Conservation (phyloP, 2,888 invertebrate genomes). For the Drosophila testacea region DNA sequence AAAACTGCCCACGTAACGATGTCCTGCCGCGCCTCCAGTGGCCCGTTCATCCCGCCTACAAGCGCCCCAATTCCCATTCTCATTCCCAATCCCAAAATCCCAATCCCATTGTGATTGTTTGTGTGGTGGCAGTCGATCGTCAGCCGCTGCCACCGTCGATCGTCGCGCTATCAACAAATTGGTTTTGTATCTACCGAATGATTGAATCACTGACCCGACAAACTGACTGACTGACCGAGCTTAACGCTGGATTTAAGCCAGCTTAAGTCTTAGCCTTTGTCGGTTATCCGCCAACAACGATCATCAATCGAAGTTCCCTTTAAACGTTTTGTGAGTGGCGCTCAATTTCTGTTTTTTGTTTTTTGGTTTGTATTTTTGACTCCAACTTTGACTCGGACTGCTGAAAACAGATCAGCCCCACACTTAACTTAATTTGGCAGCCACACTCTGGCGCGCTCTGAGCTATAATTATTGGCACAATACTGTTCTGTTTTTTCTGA, state of each 20-base stretch:
- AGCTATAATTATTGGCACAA: conserved; percentile 82
- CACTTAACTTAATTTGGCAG: conserved; percentile 85
- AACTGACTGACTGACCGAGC: conserved; percentile 27
- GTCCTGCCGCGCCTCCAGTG: conserved; percentile 55
- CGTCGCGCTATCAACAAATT: conserved; percentile 74
- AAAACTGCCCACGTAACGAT: conserved; percentile 61
- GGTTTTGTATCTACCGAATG: conserved; percentile 76
- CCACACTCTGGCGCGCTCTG: conserved; percentile 72
- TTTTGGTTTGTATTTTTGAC: conserved; percentile 18
- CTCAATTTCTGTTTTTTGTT: conserved; percentile 29
- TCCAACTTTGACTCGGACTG: conserved; percentile 51
- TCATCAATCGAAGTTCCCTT: conserved; percentile 72
- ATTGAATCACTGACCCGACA: conserved; percentile 67
- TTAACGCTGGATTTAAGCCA: conserved; percentile 41
- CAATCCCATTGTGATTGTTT: conserved; percentile 58
- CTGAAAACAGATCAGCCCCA: conserved; percentile 79
- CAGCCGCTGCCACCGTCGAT: conserved; percentile 56
- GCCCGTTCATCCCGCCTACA: conserved; percentile 37
- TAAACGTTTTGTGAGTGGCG: conserved; percentile 76
- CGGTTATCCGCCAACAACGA: conserved; percentile 74
- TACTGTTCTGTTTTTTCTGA: conserved; percentile 35
- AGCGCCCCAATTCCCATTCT: conserved; percentile 59
- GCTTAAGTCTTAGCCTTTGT: conserved; percentile 61
- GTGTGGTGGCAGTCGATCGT: conserved; percentile 63
- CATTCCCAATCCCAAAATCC: conserved; percentile 69